Conservation (phyloP, 2,113 vertebrate genomes). For the Psilopsiagon aymara region DNA sequence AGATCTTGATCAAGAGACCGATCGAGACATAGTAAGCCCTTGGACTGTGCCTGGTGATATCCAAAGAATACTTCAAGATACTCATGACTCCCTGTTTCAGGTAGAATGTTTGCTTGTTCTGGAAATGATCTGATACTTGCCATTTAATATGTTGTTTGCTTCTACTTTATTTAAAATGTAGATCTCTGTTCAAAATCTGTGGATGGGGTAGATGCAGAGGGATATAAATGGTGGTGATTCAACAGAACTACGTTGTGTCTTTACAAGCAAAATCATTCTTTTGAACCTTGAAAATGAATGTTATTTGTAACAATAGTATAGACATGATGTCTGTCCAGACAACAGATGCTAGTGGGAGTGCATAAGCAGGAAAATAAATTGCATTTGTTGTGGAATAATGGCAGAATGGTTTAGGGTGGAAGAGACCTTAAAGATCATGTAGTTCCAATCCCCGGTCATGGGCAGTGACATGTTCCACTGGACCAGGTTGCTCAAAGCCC, state of each 20-base stretch:
- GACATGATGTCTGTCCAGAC: background rate
- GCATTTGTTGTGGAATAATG: background rate
- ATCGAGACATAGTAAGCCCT: conserved; percentile 70
- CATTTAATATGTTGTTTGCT: background rate
- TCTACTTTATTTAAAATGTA: background rate
- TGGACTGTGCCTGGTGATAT: conserved; percentile 76
- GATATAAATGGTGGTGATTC: background rate
- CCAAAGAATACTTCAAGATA: conserved; percentile 60
- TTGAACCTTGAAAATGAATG: background rate
- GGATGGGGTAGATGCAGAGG: background rate
- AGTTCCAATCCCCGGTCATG: background rate
- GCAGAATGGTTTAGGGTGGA: background rate
- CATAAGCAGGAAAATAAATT: background rate
- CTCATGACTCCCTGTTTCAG: conserved; percentile 33
- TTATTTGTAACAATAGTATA: background rate
- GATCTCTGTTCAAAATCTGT: accelerated
- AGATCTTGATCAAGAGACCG: conserved; percentile 4
- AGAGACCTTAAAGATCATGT: background rate
- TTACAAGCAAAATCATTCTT: background rate
- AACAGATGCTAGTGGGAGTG: background rate
- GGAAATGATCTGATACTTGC: background rate
- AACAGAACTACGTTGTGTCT: background rate
- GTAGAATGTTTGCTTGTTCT: background rate
- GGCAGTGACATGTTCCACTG: background rate
- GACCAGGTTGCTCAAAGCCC: background rate